These are phyloP conservation scores for Chelon labrosus DNA, from an alignment of 2,797 vertebrate species.

Conservation along the genomic window DNA sequence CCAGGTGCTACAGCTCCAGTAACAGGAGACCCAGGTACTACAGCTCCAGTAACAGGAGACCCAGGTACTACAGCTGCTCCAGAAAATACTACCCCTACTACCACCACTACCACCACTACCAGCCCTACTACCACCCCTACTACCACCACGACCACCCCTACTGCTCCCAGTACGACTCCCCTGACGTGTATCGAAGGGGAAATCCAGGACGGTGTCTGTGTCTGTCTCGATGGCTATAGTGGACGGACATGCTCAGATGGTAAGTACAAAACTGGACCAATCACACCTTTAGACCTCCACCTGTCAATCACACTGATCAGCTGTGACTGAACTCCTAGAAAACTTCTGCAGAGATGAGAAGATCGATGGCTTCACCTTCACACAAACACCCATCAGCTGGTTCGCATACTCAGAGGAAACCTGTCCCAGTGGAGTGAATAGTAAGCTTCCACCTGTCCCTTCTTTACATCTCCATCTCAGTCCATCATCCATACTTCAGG, in stretches of 20 bases:
- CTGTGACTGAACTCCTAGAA: constrained; percentile 29
- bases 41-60: no score
- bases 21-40: no score
- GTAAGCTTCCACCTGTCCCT: constrained; percentile 32
- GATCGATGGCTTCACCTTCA: constrained; percentile 17
- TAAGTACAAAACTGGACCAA: constrained; percentile 13
- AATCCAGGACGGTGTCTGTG: constrained; percentile 10
- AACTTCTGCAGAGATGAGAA: constrained; percentile 44
- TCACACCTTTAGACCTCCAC: no score
- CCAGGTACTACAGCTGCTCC: no score
- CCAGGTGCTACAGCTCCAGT: no score
- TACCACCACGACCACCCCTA: fast-evolving
- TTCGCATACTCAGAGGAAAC: constrained; percentile 59
- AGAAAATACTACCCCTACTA: fast-evolving
- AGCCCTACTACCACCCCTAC: fast-evolving
- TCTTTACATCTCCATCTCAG: neutral
- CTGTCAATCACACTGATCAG: no score
- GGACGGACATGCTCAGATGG: constrained; percentile 56
- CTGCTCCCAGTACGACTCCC: no score
- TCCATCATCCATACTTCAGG: neutral
- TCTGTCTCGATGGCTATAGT: constrained; percentile 66
- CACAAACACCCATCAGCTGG: constrained; percentile 42
- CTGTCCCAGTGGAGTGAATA: constrained; percentile 28
- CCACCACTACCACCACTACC: fast-evolving
- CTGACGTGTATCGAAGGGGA: no score